These are phyloP conservation scores for Nasua narica DNA, from an alignment of 2,797 vertebrate species.

Conservation along the genomic window DNA sequence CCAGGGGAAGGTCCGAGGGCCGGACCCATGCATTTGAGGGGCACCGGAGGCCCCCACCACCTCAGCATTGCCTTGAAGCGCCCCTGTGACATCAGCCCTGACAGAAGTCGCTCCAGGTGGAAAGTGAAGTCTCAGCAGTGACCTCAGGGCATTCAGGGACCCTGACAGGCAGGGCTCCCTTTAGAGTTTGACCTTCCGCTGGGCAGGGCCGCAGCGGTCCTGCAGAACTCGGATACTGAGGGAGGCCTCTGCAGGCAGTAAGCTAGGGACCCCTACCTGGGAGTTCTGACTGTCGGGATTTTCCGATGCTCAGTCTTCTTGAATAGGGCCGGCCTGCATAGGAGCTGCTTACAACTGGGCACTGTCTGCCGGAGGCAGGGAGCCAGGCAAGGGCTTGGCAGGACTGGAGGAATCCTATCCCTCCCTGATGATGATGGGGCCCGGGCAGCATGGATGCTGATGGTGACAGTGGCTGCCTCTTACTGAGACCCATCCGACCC, in stretches of 20 bases:
- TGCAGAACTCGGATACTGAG: not conserved
- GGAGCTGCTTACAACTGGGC: not conserved
- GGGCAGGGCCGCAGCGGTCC: not conserved
- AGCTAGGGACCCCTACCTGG: not conserved
- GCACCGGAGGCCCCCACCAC: not conserved
- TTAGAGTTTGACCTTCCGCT: not conserved
- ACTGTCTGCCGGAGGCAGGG: not conserved
- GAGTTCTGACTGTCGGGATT: not conserved
- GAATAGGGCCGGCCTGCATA: not conserved
- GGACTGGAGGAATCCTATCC: not conserved
- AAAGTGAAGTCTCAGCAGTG: not conserved
- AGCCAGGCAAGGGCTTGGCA: not conserved
- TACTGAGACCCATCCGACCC: not conserved
- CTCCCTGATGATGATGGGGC: not conserved
- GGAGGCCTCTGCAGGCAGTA: not conserved
- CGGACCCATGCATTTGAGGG: not conserved
- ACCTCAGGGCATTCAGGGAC: not conserved
- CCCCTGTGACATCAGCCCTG: not conserved
- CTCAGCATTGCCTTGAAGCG: accelerated
- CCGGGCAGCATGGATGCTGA: not conserved
- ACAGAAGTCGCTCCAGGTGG: not conserved
- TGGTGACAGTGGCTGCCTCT: not conserved
- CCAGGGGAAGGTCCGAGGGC: not conserved
- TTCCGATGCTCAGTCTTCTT: not conserved
- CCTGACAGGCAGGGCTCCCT: not conserved